Percentiles rank a stretch among this genome's conserved stretches.
These are phyloP conservation scores for Spea hammondii DNA, from an alignment of 2,797 vertebrate genomes.

Conservation along the genomic window DNA sequence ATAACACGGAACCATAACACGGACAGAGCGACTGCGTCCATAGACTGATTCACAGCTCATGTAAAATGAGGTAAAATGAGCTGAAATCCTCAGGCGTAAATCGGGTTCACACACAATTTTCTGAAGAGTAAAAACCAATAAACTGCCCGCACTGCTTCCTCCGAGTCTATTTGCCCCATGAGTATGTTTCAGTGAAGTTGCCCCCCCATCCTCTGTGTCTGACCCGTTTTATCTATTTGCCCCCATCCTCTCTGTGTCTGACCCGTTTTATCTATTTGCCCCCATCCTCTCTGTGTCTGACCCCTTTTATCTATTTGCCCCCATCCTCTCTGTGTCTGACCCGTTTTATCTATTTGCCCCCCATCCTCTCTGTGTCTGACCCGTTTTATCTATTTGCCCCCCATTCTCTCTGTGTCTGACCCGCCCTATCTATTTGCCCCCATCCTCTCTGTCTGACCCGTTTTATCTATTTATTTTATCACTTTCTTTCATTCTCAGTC, in stretches of 20 bases:
- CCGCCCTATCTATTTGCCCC: background rate
- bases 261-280: background rate
- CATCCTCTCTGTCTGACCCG: background rate
- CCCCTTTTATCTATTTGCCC: rapidly evolving
- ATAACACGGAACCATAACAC: too few species aligned
- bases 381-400: rapidly evolving
- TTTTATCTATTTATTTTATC: too few species aligned
- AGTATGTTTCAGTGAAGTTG: background rate
- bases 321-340: background rate
- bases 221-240: rapidly evolving
- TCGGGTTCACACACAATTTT: too few species aligned
- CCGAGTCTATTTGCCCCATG: constrained; percentile 14
- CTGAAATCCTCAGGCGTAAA: too few species aligned
- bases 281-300: background rate
- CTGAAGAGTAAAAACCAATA: too few species aligned
- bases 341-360: background rate
- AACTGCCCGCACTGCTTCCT: background rate
- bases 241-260: background rate
- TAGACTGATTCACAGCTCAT: too few species aligned
- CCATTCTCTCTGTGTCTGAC: background rate
- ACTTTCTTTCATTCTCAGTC: background rate
- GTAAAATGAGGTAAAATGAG: too few species aligned
- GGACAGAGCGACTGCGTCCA: too few species aligned
- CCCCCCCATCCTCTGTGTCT: background rate
- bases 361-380: background rate